Conservation (phyloP, 2,888 invertebrate genomes). For the Plutella xylostella region DNA sequence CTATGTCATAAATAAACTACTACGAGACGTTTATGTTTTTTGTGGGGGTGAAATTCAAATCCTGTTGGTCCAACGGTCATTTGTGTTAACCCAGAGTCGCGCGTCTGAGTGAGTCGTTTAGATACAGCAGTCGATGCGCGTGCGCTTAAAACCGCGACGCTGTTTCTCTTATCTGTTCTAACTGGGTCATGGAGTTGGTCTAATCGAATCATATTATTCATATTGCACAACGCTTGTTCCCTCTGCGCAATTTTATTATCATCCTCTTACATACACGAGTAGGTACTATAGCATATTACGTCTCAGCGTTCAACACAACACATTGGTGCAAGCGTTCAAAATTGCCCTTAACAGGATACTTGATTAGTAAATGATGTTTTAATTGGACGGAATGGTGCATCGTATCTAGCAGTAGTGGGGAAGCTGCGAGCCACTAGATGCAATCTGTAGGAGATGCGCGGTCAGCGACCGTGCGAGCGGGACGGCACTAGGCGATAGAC, state of each 20-base stretch:
- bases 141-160: constrained; percentile 26
- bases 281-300: neutral
- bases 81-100: constrained; percentile 17
- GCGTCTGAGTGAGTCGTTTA: neutral
- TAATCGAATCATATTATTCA: no score
- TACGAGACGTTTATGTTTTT: constrained; percentile 35
- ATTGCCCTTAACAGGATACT: constrained; percentile 16
- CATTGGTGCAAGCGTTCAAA: neutral
- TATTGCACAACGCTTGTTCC: no score
- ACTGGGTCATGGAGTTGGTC: constrained; percentile 34
- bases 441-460: constrained; percentile 65
- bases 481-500: constrained; percentile 38
- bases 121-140: neutral
- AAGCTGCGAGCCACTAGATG: constrained; percentile 66
- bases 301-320: neutral
- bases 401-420: constrained; percentile 50
- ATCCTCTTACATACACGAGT: no score
- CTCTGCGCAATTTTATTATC: no score
- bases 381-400: constrained; percentile 59
- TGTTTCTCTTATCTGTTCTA: constrained; percentile 47
- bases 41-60: constrained; percentile 43
- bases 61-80: constrained; percentile 48
- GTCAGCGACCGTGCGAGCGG: constrained; percentile 57
- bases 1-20: constrained; percentile 58
- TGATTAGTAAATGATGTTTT: constrained; percentile 44